Evolutionary conservation across 1,140 invertebrate species (phyloP), one percentile per base, ranked within the genome.

Genomic region (Myzus persicae): DNA sequence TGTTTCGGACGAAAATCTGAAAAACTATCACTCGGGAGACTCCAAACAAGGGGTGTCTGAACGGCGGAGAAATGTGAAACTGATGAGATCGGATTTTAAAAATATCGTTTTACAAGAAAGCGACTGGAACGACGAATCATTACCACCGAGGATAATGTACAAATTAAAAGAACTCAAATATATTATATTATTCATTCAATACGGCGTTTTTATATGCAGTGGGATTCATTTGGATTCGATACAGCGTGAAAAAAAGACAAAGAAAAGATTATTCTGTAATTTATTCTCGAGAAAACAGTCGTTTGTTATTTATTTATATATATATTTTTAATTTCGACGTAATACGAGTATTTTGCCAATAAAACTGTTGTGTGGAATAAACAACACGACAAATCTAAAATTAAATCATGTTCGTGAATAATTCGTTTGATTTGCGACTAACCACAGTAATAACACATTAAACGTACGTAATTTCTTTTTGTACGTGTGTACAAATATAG

Each of bases 31-130:
- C 67, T 82, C 38, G 44, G 67, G n/a, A 38, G 44, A 82, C 90
- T 44, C 44, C 51, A 82, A 92, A 92, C 76, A 82, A 92, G 82
- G 76, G 81, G 91, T 48, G 24, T 92, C 90, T 91, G 42, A 46
- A 82, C 59, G 48, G 46, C 26, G 9, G n/a, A 54, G 91, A 84
- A 93, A 93, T 59, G 91, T 85, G 91, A 93, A 93, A 93, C 91
- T 82, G 91, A 93, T 51, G 76, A 93, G 67, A 93, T 93, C 91
- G 38, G 81, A 93, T 93, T 44, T 93, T 85, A 40, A 93, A 84
- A 51, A 48, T 93, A 93, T 93, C 91, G 81, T 85, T 93, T 93
- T 93, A 93, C 91, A 92, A 92, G 67, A 38, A 46, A 51, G n/a
- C 42, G 90, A 26, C 42, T 18, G 36, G 54, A 22, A 90, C 90